phyloP scores from a whole-genome alignment of 1,140 invertebrate genomes.

The Megalopta genalis region DNA sequence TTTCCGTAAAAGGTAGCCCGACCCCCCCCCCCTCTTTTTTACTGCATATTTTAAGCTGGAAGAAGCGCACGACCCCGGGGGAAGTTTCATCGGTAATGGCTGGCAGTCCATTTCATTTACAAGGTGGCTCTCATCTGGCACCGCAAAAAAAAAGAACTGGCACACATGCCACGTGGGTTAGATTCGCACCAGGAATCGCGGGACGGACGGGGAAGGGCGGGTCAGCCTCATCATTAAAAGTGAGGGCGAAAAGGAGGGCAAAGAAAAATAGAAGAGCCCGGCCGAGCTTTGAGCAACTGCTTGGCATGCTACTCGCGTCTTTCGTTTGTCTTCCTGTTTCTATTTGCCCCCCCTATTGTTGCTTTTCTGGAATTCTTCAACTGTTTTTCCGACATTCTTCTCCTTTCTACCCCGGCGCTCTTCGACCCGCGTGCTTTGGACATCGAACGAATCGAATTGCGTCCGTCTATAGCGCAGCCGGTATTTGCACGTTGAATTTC shows the following conservation, averaged over 20 bases:
- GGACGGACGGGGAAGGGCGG: constrained; percentile 19
- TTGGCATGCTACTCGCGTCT: constrained; percentile 58
- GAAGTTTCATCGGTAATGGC: constrained; percentile 43
- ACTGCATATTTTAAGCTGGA: not conserved
- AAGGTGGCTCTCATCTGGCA: constrained; percentile 45
- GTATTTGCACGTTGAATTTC: too few species aligned
- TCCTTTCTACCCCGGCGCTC: not conserved
- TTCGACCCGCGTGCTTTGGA: not conserved
- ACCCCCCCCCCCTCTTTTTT: not conserved
- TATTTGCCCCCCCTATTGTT: constrained; percentile 39
- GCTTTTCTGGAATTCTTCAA: constrained; percentile 40
- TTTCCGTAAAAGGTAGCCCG: constrained; percentile 8
- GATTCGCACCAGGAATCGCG: constrained; percentile 51
- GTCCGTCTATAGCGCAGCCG: not conserved
- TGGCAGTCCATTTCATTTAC: constrained; percentile 51
- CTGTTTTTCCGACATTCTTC: constrained; percentile 5
- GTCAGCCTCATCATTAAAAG: constrained; percentile 58
- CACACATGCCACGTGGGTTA: constrained; percentile 35
- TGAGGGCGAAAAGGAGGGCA: constrained; percentile 36
- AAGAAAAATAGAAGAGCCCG: constrained; percentile 60
- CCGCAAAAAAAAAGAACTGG: constrained; percentile 38
- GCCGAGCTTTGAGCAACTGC: constrained; percentile 60
- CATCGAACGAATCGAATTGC: not conserved
- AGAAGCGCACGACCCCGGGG: not conserved
- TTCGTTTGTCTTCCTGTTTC: constrained; percentile 34